Percentiles rank a stretch among this genome's conserved stretches.
Evolutionary conservation across 2,113 vertebrate species (phyloP).

Genomic region (Anser cygnoides): DNA sequence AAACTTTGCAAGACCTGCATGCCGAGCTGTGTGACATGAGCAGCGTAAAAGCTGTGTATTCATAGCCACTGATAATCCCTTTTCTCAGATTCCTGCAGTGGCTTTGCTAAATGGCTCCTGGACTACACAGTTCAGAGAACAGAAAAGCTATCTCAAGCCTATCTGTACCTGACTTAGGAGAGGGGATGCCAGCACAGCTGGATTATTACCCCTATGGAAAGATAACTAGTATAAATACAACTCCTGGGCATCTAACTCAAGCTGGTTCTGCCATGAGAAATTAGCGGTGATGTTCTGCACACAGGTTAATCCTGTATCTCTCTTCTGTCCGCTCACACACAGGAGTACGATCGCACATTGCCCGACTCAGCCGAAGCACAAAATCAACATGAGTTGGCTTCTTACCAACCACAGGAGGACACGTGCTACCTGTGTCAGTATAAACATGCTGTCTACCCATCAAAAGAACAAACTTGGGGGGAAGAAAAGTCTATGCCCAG

Average conservation of each 20-base stretch:
- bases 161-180: not conserved
- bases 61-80: not conserved
- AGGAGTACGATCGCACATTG: not conserved
- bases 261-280: not conserved
- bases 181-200: not conserved
- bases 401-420: not conserved
- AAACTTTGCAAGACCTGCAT: not conserved
- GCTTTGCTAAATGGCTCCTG: not conserved
- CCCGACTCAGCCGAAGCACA: not conserved
- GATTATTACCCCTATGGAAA: not conserved
- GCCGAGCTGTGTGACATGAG: rapidly evolving
- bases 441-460: not conserved
- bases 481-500: not conserved
- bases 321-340: not conserved
- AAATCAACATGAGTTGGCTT: not conserved
- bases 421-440: not conserved
- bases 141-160: not conserved
- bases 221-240: not conserved
- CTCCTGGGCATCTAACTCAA: not conserved
- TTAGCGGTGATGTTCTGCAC: rapidly evolving
- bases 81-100: not conserved
- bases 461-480: not conserved
- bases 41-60: not conserved
- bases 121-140: not conserved
- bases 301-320: not conserved